These are phyloP conservation scores for Calliopum simillimum DNA, from an alignment of 2,888 invertebrate species.

Conservation along the genomic window DNA sequence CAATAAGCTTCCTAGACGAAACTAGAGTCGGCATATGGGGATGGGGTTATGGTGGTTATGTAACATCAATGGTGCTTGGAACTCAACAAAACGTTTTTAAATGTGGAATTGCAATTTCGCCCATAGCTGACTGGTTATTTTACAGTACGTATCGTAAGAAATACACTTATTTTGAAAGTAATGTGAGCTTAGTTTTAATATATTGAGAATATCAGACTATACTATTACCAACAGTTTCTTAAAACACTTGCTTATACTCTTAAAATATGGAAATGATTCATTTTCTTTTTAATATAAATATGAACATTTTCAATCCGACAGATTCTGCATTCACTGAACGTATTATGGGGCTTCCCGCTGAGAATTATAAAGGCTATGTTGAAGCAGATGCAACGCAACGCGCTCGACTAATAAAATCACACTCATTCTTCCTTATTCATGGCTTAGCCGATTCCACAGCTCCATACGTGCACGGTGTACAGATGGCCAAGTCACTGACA, in stretches of 20 bases:
- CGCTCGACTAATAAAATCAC: constrained; percentile 87
- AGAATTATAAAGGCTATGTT: constrained; percentile 91
- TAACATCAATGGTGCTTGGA: constrained; percentile 91
- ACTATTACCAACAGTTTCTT: background rate
- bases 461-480: constrained; percentile 93
- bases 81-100: constrained; percentile 89
- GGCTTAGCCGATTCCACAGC: constrained; percentile 93
- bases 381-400: constrained; percentile 92
- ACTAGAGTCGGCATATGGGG: constrained; percentile 94
- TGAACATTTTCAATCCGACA: constrained; percentile 61
- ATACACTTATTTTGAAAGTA: background rate
- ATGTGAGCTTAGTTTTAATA: background rate
- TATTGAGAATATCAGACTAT: background rate
- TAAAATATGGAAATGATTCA: background rate
- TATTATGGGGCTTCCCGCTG: constrained; percentile 87
- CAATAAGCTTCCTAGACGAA: constrained; percentile 85
- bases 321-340: constrained; percentile 97
- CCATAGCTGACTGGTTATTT: constrained; percentile 95
- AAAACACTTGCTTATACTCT: background rate
- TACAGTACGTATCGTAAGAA: constrained; percentile 79
- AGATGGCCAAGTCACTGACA: constrained; percentile 88
- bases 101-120: constrained; percentile 94
- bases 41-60: constrained; percentile 95
- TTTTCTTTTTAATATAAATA: background rate
- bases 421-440: constrained; percentile 90